Conservation (phyloP, 2,113 vertebrate genomes). For the Irena cyanogastra region DNA sequence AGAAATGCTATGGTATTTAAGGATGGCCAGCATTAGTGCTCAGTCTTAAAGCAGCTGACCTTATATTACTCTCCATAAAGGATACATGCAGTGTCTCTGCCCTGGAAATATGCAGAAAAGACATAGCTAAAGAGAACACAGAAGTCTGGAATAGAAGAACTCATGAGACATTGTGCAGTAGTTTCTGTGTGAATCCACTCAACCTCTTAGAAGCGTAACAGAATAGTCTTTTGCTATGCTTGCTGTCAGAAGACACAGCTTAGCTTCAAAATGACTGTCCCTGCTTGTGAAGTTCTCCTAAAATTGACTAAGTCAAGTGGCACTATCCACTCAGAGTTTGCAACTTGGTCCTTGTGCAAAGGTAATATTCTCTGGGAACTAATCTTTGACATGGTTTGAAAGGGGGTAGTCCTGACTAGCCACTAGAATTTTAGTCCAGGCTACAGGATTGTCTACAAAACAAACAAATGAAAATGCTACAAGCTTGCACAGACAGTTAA, state of each 20-base stretch:
- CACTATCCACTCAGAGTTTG: background rate
- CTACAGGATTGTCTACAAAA: background rate
- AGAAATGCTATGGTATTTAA: background rate
- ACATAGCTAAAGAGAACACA: background rate
- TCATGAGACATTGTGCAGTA: rapidly evolving
- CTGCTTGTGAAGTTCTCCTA: background rate
- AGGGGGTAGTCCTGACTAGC: background rate
- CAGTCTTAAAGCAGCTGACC: background rate
- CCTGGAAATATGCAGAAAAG: background rate
- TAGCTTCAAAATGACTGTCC: background rate
- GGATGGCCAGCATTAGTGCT: background rate
- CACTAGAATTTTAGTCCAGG: background rate
- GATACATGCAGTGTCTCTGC: background rate
- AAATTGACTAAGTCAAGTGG: background rate
- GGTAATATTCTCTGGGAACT: background rate
- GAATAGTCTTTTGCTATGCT: background rate
- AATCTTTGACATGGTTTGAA: background rate
- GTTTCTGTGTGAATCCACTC: background rate
- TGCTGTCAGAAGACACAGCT: background rate
- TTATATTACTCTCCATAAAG: background rate
- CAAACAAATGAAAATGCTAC: background rate
- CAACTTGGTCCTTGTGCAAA: background rate
- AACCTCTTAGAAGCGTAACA: background rate
- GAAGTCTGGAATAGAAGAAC: background rate
- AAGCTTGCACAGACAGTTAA: background rate